Evolutionary conservation across 2,888 invertebrate species (phyloP).

Genomic region (Geophilus truncorum): DNA sequence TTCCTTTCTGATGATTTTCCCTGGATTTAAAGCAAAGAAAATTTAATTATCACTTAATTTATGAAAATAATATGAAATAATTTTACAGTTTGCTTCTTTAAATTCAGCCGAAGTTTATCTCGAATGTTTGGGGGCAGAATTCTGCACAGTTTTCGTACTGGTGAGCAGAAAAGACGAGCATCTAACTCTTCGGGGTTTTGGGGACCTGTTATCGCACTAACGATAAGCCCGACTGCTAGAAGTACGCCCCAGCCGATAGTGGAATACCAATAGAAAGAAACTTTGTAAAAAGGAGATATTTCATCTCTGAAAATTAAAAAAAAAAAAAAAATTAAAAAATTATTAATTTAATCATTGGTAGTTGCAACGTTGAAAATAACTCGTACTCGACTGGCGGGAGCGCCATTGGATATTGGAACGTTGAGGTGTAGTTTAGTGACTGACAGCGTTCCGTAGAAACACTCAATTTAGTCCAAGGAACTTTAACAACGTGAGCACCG

Average conservation of each 20-base stretch:
- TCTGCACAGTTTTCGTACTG: neutral
- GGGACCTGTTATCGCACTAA: conserved; percentile 2
- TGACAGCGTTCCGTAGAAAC: conserved; percentile 44
- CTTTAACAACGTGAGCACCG: conserved; percentile 38
- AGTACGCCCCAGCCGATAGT: neutral
- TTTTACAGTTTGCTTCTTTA: neutral
- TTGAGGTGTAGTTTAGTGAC: neutral
- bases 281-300: neutral
- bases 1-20: neutral
- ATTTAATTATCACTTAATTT: too few species aligned
- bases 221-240: neutral
- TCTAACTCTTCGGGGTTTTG: conserved; percentile 25
- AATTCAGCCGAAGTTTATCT: neutral
- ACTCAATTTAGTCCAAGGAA: conserved; percentile 40
- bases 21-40: too few species aligned
- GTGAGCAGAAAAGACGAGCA: neutral
- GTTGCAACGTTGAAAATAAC: too few species aligned
- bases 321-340: neutral
- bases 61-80: neutral
- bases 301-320: neutral
- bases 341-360: too few species aligned
- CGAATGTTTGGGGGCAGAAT: neutral
- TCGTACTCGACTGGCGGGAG: neutral
- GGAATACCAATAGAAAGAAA: conserved; percentile 31
- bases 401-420: neutral